Conservation (phyloP, 2,113 vertebrate species). For the Poecile atricapillus region DNA sequence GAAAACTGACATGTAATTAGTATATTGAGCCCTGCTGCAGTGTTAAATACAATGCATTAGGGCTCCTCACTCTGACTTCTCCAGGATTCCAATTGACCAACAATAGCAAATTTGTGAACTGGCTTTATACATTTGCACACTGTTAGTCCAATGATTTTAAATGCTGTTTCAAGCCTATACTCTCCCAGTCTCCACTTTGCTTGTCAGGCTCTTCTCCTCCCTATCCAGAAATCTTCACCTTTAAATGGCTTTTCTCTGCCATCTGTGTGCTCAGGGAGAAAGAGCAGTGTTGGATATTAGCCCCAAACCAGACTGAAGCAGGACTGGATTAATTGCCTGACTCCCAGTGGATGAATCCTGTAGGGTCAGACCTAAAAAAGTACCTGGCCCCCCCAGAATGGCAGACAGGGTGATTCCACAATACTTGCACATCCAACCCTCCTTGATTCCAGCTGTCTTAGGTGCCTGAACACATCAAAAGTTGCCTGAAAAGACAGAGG, state of each 20-base stretch:
- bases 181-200: neutral
- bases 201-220: neutral
- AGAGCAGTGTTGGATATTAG: neutral
- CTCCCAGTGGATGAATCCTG: neutral
- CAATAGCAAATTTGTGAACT: neutral
- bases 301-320: neutral
- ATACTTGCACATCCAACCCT: neutral
- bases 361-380: neutral
- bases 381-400: neutral
- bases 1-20: slow-evolving; percentile 74
- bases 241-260: neutral
- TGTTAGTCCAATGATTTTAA: neutral
- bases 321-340: neutral
- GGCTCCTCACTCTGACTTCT: slow-evolving; percentile 27
- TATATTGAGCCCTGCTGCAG: slow-evolving; percentile 40
- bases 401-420: neutral
- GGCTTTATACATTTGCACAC: neutral
- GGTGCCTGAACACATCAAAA: neutral
- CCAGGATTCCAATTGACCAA: slow-evolving; percentile 1
- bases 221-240: neutral
- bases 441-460: neutral
- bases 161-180: slow-evolving; percentile 7
- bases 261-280: neutral
- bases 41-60: slow-evolving; percentile 56
- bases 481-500: neutral